phyloP scores from a whole-genome alignment of 53 echinoderm and acorn worm genomes.

The Antedon mediterranea region DNA sequence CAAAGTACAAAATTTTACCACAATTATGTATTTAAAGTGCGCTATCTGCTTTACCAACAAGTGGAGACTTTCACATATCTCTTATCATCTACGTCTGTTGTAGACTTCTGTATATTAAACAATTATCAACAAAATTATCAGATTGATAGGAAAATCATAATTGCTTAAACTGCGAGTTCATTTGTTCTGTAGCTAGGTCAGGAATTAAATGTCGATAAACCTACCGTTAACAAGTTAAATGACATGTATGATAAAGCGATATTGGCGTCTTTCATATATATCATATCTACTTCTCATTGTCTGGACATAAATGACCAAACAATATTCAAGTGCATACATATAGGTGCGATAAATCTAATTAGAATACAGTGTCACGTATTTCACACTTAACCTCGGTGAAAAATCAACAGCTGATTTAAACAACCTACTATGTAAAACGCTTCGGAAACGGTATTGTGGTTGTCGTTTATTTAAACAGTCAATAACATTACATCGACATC shows the following conservation, averaged over 20 bases:
- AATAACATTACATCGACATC: not conserved
- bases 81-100: not conserved
- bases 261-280: not conserved
- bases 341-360: not conserved
- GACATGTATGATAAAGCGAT: not conserved
- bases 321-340: not conserved
- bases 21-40: not conserved
- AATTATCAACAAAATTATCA: not conserved
- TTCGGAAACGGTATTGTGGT: not conserved
- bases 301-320: not conserved
- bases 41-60: not conserved
- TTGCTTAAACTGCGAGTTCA: not conserved
- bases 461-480: not conserved
- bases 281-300: not conserved
- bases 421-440: not conserved
- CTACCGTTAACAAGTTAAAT: not conserved
- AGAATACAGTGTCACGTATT: not conserved
- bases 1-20: not conserved
- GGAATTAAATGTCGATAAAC: not conserved
- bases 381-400: not conserved
- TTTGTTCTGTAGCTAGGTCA: not conserved
- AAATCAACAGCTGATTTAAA: not conserved
- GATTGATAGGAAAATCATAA: not conserved
- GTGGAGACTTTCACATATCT: not conserved
- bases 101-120: not conserved